Evolutionary conservation across 2,797 vertebrate genomes (phyloP).

Genomic region (Nasua narica): DNA sequence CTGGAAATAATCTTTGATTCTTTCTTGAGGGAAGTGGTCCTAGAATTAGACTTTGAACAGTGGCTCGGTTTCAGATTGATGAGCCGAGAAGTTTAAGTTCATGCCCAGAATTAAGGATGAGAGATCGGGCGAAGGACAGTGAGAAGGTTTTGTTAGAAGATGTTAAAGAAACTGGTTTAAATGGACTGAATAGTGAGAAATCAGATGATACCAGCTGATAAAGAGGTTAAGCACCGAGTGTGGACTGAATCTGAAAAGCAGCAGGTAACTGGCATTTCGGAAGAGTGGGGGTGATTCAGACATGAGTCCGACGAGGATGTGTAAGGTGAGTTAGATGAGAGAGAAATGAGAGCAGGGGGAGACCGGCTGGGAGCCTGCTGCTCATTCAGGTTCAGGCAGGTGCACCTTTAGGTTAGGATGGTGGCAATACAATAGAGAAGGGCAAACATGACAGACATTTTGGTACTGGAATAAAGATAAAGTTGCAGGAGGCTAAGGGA

Average conservation of each 20-base stretch:
- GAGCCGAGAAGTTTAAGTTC: neutral
- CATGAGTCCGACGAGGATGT: neutral
- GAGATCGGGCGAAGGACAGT: neutral
- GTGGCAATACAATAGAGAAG: neutral
- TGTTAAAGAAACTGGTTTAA: neutral
- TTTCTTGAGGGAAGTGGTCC: neutral
- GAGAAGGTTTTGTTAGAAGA: neutral
- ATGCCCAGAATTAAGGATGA: neutral
- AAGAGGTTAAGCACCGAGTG: neutral
- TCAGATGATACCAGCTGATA: neutral
- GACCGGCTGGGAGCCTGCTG: neutral
- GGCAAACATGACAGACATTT: neutral
- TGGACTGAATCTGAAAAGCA: neutral
- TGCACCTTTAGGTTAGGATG: neutral
- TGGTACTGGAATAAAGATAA: neutral
- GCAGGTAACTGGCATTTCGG: neutral
- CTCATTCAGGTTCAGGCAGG: neutral
- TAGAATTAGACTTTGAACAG: neutral
- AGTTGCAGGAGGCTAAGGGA: neutral
- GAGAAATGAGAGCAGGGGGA: neutral
- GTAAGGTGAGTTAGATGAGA: neutral
- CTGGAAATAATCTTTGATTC: neutral
- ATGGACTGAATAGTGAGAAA: neutral
- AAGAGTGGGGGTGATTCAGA: neutral
- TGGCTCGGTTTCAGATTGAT: neutral